Conservation (phyloP, 2,888 invertebrate genomes). For the Holacanthella duospinosa region DNA sequence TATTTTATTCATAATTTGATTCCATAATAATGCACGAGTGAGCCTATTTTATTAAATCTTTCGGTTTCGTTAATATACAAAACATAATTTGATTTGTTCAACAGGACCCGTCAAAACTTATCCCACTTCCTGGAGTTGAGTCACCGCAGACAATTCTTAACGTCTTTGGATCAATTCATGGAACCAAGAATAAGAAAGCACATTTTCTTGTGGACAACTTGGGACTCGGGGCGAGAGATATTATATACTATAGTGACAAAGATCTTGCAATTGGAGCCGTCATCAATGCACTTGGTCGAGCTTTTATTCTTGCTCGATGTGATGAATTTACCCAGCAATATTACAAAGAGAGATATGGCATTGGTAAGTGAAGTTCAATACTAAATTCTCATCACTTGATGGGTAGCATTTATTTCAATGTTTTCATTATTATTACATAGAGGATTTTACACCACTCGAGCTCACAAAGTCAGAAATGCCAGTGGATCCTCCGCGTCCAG, state of each 20-base stretch:
- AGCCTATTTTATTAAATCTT: neutral
- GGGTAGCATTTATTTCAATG: neutral
- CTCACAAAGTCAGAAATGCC: slow-evolving; percentile 38
- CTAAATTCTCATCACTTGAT: neutral
- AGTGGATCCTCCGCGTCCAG: slow-evolving; percentile 42
- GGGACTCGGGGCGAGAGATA: slow-evolving; percentile 24
- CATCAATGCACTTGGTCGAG: slow-evolving; percentile 69
- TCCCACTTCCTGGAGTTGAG: slow-evolving; percentile 38
- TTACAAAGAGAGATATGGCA: slow-evolving; percentile 59
- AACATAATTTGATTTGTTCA: neutral
- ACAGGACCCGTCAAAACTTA: slow-evolving; percentile 21
- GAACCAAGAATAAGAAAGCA: slow-evolving; percentile 42
- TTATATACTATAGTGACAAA: slow-evolving; percentile 46
- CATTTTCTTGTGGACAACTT: slow-evolving; percentile 50
- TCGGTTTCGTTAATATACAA: neutral
- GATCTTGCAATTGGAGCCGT: slow-evolving; percentile 74
- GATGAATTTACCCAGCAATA: slow-evolving; percentile 77
- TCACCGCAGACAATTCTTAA: slow-evolving; percentile 49
- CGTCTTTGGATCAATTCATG: slow-evolving; percentile 50
- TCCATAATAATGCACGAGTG: neutral
- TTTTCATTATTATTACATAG: too few species aligned
- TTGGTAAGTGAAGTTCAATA: slow-evolving; percentile 43
- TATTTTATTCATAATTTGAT: too few species aligned
- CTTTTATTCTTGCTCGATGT: slow-evolving; percentile 67
- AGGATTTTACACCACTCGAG: slow-evolving; percentile 54